Percentiles rank a stretch among this genome's conserved stretches.
phyloP scores from a whole-genome alignment of 2,113 vertebrate species.

The Chaetorhynchus papuensis region DNA sequence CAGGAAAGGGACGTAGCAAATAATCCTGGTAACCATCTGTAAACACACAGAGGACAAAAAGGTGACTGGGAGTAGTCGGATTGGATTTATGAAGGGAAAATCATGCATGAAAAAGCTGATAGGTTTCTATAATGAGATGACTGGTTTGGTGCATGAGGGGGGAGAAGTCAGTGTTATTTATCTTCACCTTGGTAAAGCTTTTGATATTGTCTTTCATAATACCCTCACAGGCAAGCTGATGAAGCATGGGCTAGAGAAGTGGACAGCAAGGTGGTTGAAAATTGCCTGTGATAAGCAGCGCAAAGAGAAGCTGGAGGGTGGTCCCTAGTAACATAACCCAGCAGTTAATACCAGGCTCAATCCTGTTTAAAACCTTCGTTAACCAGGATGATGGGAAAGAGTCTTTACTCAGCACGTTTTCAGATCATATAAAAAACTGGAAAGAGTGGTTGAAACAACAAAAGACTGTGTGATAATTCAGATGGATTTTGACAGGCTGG shows the following conservation, averaged over 20 bases:
- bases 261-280: not conserved
- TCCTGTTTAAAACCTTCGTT: not conserved
- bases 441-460: not conserved
- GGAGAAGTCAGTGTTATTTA: not conserved
- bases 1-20: not conserved
- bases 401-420: not conserved
- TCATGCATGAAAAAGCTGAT: not conserved
- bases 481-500: not conserved
- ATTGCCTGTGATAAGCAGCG: not conserved
- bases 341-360: rapidly evolving
- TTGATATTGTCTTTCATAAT: not conserved
- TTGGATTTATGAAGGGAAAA: not conserved
- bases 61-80: not conserved
- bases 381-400: not conserved
- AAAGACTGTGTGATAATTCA: not conserved
- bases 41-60: not conserved
- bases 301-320: not conserved
- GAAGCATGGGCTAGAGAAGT: not conserved
- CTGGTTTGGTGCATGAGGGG: not conserved
- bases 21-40: not conserved
- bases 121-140: not conserved
- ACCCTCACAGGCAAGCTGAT: not conserved
- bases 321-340: not conserved
- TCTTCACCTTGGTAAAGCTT: not conserved
- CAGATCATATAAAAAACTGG: not conserved